Evolutionary conservation across 2,888 invertebrate species (phyloP).

Genomic region (Rhingia rostrata): DNA sequence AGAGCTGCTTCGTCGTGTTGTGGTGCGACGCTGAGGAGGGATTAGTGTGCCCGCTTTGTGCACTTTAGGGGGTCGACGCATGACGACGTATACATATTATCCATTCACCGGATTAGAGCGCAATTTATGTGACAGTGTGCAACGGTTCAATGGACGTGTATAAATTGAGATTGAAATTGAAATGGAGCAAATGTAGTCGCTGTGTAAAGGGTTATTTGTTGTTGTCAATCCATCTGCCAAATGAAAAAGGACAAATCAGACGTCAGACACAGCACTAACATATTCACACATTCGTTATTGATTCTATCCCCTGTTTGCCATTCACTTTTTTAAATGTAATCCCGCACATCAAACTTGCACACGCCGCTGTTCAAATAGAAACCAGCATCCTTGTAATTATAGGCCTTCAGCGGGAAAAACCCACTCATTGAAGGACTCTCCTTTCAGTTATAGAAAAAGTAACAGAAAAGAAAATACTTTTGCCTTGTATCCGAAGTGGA

Average conservation of each 20-base stretch:
- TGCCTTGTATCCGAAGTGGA: constrained; percentile 59
- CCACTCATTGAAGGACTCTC: constrained; percentile 54
- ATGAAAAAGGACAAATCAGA: too few species aligned
- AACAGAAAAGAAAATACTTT: constrained; percentile 47
- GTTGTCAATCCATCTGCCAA: too few species aligned
- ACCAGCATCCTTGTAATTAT: constrained; percentile 48
- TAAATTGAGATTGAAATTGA: constrained; percentile 13
- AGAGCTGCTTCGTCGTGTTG: constrained; percentile 39
- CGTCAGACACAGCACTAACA: background rate
- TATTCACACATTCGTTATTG: background rate
- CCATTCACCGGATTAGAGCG: constrained; percentile 67
- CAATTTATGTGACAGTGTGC: constrained; percentile 47
- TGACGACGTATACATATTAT: constrained; percentile 19
- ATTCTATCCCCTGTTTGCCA: background rate
- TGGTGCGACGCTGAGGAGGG: constrained; percentile 40
- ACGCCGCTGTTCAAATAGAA: background rate
- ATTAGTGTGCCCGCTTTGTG: constrained; percentile 15
- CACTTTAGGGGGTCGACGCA: background rate
- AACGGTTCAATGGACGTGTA: constrained; percentile 61
- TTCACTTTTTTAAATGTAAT: background rate
- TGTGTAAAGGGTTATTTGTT: background rate
- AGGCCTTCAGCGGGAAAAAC: constrained; percentile 51
- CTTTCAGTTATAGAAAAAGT: constrained; percentile 35
- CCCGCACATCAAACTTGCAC: constrained; percentile 2
- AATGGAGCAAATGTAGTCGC: constrained; percentile 2